Base-by-base conservation (phyloP, 37 sponge, comb jelly and placozoan genomes). In the Chondrilla cf. caribensis region DNA sequence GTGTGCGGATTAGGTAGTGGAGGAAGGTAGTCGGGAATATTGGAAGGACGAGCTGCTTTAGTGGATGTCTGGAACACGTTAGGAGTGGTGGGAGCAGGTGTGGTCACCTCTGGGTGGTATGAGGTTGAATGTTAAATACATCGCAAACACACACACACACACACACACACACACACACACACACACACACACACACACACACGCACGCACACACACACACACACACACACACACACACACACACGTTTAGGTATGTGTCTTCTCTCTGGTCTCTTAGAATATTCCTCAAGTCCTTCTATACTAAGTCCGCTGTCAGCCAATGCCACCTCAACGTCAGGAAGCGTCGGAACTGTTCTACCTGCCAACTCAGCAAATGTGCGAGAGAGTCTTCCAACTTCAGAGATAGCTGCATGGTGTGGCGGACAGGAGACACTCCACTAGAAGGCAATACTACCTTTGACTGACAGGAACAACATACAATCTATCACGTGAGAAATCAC, bases 1-100 rank as follows among this genome's bases (percentile, higher is more conserved):
- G 94, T 94, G 86, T 94, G 94, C 22, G 91, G 86, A 70, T 94
- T 91, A 35, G 94, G 94, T 32, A 90, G 83, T 33, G 82, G 38
- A 3, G 91, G 91, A 35, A 88, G 86, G 84, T 94, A 70, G 22
- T 77, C 31, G 17, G 88, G 86, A 2, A 94, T 72, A 54, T 88
- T 78, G 22, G 88, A 36, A 1, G 91, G 89, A 3, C 79, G 86
- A 29, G 85, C 54, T 2, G 40, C 38, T 40, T 90, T 85, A 21
- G 76, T 51, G 25, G 91, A 19, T 18, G 89, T 86, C 38, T 84
- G 87, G 25, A 89, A 79, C 24, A 55, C 15, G 64, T 81, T 86
- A 0, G 84, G 90, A 35, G 76, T 83, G 9, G 82, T 75, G 4
- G 29, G 82, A 14, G 79, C 62, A 31, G 84, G 83, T 36, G 39